Conservation (phyloP, 2,113 vertebrate genomes). For the pig (Sus scrofa) region DNA sequence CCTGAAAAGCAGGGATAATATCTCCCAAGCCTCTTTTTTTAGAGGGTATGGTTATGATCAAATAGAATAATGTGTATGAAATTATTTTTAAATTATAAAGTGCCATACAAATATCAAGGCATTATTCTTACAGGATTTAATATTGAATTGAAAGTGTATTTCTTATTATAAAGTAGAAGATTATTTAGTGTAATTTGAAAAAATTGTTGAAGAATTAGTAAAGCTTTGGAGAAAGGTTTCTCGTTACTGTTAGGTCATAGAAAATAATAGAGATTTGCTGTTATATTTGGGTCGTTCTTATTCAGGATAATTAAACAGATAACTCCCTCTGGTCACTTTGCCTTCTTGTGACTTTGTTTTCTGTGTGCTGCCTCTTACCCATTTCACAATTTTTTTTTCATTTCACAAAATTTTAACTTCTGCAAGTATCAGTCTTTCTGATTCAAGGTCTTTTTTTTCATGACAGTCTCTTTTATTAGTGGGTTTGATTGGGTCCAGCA, state of each 20-base stretch:
- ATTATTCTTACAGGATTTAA: conserved; percentile 27
- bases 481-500: neutral
- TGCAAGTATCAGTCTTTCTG: neutral
- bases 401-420: conserved; percentile 36
- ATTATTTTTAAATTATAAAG: conserved; percentile 23
- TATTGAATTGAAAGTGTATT: conserved; percentile 50
- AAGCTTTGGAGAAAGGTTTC: conserved; percentile 20
- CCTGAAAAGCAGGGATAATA: neutral
- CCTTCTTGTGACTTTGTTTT: conserved; percentile 42
- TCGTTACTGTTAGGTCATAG: conserved; percentile 27
- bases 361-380: conserved; percentile 1
- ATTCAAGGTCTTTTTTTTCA: conserved; percentile 39
- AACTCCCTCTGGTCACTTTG: conserved; percentile 59
- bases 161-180: conserved; percentile 14
- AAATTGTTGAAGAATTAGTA: conserved; percentile 52
- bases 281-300: conserved; percentile 72
- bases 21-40: conserved; percentile 12
- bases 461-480: neutral
- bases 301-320: conserved; percentile 70
- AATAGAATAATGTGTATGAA: neutral
- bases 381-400: neutral
- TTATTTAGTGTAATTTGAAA: conserved; percentile 27
- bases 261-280: conserved; percentile 41
- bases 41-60: neutral
- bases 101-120: neutral